phyloP scores from a whole-genome alignment of 2,888 invertebrate species.

The Orchestes rusci region DNA sequence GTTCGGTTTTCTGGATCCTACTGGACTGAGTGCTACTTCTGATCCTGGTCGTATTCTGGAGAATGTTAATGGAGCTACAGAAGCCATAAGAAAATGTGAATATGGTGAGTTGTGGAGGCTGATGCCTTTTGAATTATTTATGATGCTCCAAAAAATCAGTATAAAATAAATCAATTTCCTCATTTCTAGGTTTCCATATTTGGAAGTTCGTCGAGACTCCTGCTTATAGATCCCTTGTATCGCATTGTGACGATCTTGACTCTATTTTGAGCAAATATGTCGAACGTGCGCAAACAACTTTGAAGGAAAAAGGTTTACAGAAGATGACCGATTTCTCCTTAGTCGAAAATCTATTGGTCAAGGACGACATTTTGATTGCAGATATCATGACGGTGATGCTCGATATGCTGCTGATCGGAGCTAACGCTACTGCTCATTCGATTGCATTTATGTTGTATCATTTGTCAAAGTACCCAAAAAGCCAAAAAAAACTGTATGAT shows the following conservation, averaged over 20 bases:
- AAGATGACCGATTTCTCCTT: constrained; percentile 38
- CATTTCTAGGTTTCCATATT: constrained; percentile 48
- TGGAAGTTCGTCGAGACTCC: constrained; percentile 60
- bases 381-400: constrained; percentile 57
- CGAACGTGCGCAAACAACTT: constrained; percentile 40
- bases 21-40: constrained; percentile 45
- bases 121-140: too few species aligned
- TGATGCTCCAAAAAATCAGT: too few species aligned
- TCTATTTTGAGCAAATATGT: constrained; percentile 57
- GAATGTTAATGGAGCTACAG: constrained; percentile 51
- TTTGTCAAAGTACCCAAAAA: constrained; percentile 56
- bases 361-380: constrained; percentile 51
- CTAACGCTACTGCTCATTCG: constrained; percentile 56
- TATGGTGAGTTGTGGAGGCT: constrained; percentile 40
- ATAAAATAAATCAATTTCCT: too few species aligned
- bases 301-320: constrained; percentile 32
- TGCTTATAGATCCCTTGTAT: constrained; percentile 51
- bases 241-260: constrained; percentile 56
- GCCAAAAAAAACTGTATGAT: constrained; percentile 54
- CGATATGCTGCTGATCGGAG: constrained; percentile 60
- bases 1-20: constrained; percentile 54
- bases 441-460: constrained; percentile 59
- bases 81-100: constrained; percentile 55
- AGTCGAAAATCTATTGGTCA: constrained; percentile 50
- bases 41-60: constrained; percentile 55